phyloP scores from a whole-genome alignment of 2,113 vertebrate species.

The Salvator merianae region DNA sequence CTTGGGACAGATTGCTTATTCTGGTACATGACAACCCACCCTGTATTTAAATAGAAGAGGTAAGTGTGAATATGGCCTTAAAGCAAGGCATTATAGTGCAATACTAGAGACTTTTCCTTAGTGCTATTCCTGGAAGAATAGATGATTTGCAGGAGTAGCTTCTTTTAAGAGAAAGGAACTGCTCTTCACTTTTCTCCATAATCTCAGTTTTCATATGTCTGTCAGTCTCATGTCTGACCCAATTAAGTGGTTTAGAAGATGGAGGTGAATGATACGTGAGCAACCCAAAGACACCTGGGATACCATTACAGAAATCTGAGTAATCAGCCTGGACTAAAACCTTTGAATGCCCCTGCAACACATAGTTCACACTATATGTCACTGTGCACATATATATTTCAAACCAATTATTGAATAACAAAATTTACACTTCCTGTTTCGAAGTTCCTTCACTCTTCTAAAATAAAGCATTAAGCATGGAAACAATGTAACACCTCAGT shows the following conservation, averaged over 20 bases:
- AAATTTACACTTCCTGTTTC: constrained; percentile 15
- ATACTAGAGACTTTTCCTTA: neutral
- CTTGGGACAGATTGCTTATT: too few relatives aligned
- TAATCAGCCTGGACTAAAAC: neutral
- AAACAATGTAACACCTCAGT: constrained; percentile 30
- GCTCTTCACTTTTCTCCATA: neutral
- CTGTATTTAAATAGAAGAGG: too few relatives aligned
- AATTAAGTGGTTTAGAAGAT: neutral
- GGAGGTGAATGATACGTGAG: neutral
- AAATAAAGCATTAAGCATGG: constrained; percentile 25
- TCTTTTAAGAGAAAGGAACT: neutral
- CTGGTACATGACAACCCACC: too few relatives aligned
- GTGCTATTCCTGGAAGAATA: neutral
- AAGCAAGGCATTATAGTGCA: too few relatives aligned
- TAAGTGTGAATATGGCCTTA: too few relatives aligned
- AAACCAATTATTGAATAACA: constrained; percentile 15
- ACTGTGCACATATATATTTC: neutral
- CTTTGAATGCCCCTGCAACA: neutral
- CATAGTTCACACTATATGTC: neutral
- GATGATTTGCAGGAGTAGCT: neutral
- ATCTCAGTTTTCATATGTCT: neutral
- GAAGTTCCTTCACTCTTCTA: neutral
- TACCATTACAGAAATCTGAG: neutral
- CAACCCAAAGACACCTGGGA: neutral
- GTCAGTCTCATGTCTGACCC: neutral